Conservation (phyloP, 2,888 invertebrate genomes). For the Nymphalis polychloros region DNA sequence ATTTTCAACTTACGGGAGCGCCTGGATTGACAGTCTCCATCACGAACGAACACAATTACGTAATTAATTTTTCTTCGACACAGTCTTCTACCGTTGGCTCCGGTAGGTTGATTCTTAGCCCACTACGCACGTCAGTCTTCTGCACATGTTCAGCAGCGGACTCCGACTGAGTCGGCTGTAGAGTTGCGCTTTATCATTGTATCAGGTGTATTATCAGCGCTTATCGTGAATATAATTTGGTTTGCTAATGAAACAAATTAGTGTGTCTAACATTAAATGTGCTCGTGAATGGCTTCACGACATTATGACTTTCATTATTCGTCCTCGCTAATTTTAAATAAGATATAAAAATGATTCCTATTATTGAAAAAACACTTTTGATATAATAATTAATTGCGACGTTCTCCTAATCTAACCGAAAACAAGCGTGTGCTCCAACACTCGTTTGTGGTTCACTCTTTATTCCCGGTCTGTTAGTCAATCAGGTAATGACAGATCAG, state of each 20-base stretch:
- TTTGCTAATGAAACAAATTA: constrained; percentile 33
- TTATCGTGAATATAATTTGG: constrained; percentile 32
- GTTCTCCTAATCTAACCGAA: too few relatives aligned
- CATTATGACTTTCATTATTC: background rate
- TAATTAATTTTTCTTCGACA: background rate
- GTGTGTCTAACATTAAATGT: background rate
- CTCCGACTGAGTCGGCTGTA: background rate
- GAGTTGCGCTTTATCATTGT: background rate
- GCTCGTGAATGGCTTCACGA: background rate
- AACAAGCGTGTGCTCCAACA: too few relatives aligned
- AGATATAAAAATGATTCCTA: background rate
- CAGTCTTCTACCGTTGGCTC: background rate
- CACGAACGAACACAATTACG: too few relatives aligned
- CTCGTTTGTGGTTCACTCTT: too few relatives aligned
- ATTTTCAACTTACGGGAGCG: too few relatives aligned
- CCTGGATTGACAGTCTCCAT: too few relatives aligned
- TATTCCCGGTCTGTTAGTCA: too few relatives aligned
- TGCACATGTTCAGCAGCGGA: background rate
- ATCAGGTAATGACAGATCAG: too few relatives aligned
- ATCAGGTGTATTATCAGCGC: constrained; percentile 28
- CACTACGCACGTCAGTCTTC: background rate
- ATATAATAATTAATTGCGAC: too few relatives aligned
- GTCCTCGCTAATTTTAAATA: background rate
- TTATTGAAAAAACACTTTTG: background rate
- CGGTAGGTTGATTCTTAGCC: too few relatives aligned